Conservation (phyloP, 92 coral and sea anemone genomes). For the Porites cylindrica region DNA sequence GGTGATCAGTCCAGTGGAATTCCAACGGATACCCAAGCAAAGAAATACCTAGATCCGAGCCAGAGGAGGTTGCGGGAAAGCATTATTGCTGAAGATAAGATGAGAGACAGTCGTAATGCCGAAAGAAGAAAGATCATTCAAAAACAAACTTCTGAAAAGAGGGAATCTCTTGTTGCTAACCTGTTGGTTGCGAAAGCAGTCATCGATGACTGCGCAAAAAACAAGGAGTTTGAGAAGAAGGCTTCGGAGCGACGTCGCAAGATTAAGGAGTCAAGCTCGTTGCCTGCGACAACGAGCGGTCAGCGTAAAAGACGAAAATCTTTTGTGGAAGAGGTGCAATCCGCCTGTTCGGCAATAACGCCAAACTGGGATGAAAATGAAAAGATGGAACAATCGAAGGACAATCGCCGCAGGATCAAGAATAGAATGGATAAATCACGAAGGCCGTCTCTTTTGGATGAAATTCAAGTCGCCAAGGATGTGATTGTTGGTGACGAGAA, state of each 20-base stretch:
- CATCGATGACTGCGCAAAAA: not conserved
- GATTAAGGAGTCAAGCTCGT: not conserved
- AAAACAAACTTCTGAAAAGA: not conserved
- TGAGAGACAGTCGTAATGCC: constrained; percentile 6
- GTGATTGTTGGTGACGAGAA: not conserved
- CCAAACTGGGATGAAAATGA: not conserved
- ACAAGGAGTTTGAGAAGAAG: constrained; percentile 10
- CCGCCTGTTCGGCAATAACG: not conserved
- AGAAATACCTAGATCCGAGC: not conserved
- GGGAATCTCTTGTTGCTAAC: constrained; percentile 24
- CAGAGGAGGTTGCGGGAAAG: not conserved
- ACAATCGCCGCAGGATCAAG: not conserved
- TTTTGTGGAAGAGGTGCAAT: constrained; percentile 10
- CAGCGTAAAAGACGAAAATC: not conserved
- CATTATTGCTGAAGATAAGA: not conserved
- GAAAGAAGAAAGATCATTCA: constrained; percentile 13
- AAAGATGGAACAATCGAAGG: not conserved
- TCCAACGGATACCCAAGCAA: not conserved
- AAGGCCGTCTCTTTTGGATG: not conserved
- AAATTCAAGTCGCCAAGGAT: not conserved
- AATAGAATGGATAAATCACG: not conserved
- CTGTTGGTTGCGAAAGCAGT: constrained; percentile 4
- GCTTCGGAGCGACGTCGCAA: constrained; percentile 13
- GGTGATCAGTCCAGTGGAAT: not conserved
- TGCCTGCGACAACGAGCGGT: not conserved